Base-by-base conservation (phyloP, 2,113 vertebrate species). In the Hemibagrus wyckioides region DNA sequence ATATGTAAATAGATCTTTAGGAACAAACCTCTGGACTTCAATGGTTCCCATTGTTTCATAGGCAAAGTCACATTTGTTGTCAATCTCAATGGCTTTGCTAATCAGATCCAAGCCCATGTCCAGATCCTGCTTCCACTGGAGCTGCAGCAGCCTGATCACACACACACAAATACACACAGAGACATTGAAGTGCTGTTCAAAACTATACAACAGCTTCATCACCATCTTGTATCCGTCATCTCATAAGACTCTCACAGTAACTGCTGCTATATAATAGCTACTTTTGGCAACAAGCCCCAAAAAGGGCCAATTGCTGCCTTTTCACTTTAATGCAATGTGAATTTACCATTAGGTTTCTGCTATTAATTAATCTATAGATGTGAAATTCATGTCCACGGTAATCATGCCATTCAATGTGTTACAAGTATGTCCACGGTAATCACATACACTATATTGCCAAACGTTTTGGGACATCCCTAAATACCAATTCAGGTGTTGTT, bases 41-140 rank as follows among this genome's bases (percentile, higher is more conserved):
- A 99, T 99, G 91, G 98, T 99, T 93, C 98, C 98, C 98, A 99
- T 99, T 15, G 98, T 99, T 95, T 99, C 98, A 59, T 99, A 99
- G 7, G 98, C 98, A 95, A 99, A 99, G 93, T 99, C 98, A 94
- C 98, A 99, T 94, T 99, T 99, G 95, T 98, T 99, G 94, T 99
- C 98, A 23, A 99, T 99, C 94, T 99, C 98, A 89, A 99, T 99
- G 83, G 98, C 98, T 93, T 99, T 99, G 93, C 97, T 97, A 94
- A 99, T 99, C 88, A 99, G 97, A 33, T 99, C 97, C 86, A 99
- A 95, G 33, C 98, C 98, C 94, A 96, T 95, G 90, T 99, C 98
- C 77, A 99, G 94, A 92, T 99, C 98, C 92, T 99, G 98, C 90
- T 99, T 99, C 98, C 98, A 99, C 88, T 99, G 98, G 85, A 99